Conservation (phyloP, 2,888 invertebrate species). For the Drosophila cognata region DNA sequence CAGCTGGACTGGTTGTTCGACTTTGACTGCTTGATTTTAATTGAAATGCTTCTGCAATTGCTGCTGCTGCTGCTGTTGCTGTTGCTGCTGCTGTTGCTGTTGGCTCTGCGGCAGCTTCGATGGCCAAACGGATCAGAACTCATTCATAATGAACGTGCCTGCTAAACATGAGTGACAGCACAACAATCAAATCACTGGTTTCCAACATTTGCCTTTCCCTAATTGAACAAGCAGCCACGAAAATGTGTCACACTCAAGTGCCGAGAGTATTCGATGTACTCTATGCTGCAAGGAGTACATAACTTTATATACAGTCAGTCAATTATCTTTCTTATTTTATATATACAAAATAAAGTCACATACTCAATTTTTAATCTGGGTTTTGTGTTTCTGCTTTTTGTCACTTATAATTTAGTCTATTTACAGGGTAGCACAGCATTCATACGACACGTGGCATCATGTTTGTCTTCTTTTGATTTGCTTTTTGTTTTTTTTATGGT, state of each 20-base stretch:
- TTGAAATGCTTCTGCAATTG: slow-evolving; percentile 71
- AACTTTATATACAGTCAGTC: background rate
- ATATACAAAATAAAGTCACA: background rate
- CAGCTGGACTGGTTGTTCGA: slow-evolving; percentile 34
- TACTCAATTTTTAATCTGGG: background rate
- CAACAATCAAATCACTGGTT: slow-evolving; percentile 54
- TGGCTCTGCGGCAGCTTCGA: slow-evolving; percentile 16
- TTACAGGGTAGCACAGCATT: slow-evolving; percentile 23
- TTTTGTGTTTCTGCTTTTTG: background rate
- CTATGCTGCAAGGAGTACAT: background rate
- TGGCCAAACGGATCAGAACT: slow-evolving; percentile 68
- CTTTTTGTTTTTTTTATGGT: background rate
- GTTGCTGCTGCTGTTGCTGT: background rate
- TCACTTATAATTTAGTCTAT: background rate
- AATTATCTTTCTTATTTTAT: background rate
- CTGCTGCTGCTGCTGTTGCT: slow-evolving; percentile 16
- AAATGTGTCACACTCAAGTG: background rate
- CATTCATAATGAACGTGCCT: slow-evolving; percentile 67
- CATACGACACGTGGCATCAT: slow-evolving; percentile 14
- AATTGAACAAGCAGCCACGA: slow-evolving; percentile 49
- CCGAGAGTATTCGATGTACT: background rate
- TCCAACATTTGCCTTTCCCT: slow-evolving; percentile 32
- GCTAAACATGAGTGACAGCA: slow-evolving; percentile 57
- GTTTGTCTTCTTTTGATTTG: background rate
- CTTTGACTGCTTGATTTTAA: slow-evolving; percentile 67